phyloP scores from a whole-genome alignment of 2,113 vertebrate species.

The Cryptotis parvus region DNA sequence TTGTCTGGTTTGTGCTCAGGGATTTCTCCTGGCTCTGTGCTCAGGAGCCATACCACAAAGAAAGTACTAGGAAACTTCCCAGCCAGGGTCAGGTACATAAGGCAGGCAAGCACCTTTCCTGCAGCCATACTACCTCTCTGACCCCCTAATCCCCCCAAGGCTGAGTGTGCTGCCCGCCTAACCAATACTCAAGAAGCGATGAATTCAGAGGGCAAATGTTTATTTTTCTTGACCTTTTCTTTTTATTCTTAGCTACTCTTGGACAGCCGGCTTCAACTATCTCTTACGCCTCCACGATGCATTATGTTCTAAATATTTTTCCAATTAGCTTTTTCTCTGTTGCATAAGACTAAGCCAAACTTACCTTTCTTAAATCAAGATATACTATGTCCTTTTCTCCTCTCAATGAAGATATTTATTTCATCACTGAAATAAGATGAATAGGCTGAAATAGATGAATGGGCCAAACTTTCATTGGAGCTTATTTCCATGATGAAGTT shows the following conservation, averaged over 20 bases:
- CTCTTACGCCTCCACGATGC: too few relatives aligned
- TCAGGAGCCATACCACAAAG: too few relatives aligned
- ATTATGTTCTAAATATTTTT: conserved; percentile 33
- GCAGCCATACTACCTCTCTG: too few relatives aligned
- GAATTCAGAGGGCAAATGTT: not conserved
- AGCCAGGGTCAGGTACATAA: too few relatives aligned
- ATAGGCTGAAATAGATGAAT: conserved; percentile 60
- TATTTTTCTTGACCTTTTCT: conserved; percentile 4
- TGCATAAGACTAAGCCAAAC: not conserved
- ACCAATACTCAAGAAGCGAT: not conserved
- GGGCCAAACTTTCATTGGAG: conserved; percentile 40
- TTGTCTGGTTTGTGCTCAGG: too few relatives aligned
- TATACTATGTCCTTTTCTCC: not conserved
- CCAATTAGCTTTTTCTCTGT: conserved; percentile 44
- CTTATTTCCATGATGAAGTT: conserved; percentile 52
- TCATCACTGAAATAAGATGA: conserved; percentile 64
- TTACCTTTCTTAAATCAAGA: conserved; percentile 40
- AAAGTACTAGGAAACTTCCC: too few relatives aligned
- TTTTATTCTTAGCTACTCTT: not conserved
- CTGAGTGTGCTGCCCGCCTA: not conserved
- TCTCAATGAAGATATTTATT: conserved; percentile 5
- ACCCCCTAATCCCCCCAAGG: too few relatives aligned
- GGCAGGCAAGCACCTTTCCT: too few relatives aligned
- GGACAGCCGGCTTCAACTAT: not conserved
- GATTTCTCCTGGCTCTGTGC: too few relatives aligned